phyloP scores from a whole-genome alignment of 2,797 vertebrate species.

The Denticeps clupeoides region DNA sequence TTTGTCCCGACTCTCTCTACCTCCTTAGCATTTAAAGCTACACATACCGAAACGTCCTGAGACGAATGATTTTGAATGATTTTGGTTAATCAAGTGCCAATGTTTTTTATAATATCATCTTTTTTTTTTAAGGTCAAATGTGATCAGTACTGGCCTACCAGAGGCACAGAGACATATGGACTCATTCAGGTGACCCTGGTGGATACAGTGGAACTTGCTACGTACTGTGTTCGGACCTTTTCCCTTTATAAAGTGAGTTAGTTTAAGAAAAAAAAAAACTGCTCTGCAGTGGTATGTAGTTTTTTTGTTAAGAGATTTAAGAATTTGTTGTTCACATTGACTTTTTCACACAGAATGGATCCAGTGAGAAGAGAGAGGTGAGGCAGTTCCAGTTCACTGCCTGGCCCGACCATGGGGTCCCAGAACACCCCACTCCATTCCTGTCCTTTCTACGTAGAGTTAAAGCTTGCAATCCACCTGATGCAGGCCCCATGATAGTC shows the following conservation, averaged over 20 bases:
- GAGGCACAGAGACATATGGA: slow-evolving; percentile 90
- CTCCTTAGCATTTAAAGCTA: too few relatives aligned
- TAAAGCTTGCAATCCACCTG: slow-evolving; percentile 95
- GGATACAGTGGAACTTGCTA: slow-evolving; percentile 93
- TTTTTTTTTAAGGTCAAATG: slow-evolving; percentile 77
- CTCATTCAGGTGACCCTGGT: slow-evolving; percentile 90
- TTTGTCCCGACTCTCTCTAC: too few relatives aligned
- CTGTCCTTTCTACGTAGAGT: slow-evolving; percentile 90
- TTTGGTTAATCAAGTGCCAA: too few relatives aligned
- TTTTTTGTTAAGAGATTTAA: too few relatives aligned
- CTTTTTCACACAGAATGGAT: slow-evolving; percentile 97
- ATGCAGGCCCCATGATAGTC: slow-evolving; percentile 96
- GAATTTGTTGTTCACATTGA: too few relatives aligned
- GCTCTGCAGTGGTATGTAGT: not conserved
- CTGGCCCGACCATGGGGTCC: slow-evolving; percentile 97
- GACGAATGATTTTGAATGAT: too few relatives aligned
- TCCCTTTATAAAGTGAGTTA: slow-evolving; percentile 90
- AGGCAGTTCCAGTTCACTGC: slow-evolving; percentile 97
- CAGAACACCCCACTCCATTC: slow-evolving; percentile 93
- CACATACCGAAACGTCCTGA: too few relatives aligned
- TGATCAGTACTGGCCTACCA: slow-evolving; percentile 96
- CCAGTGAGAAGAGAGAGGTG: slow-evolving; percentile 94
- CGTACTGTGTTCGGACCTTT: slow-evolving; percentile 92
- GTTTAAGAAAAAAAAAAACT: too few relatives aligned
- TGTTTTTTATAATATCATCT: too few relatives aligned